Evolutionary conservation across 2,888 invertebrate genomes (phyloP), one percentile per base, ranked within the genome.

Genomic region (Bellardia bayeri): DNA sequence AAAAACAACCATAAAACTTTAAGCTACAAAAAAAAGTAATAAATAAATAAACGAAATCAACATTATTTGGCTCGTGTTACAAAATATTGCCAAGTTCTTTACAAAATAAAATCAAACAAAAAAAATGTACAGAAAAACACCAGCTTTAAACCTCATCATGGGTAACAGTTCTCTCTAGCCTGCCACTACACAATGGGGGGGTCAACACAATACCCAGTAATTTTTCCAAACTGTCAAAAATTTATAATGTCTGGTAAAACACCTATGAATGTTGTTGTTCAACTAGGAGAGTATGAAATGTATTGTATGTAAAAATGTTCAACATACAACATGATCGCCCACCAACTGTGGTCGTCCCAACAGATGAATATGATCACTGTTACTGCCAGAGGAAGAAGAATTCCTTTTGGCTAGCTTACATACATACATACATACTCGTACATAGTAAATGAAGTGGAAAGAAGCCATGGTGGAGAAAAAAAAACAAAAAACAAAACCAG

Each of bases 191-290:
- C 92, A 92, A 92, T 91, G 91, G 92, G 90, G 86, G 92, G 91
- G 92, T 86, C 91, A 91, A 91, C 91, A 92, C 92, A 92, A 92
- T 92, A 91, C 90, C 89, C 91, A 90, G 91, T 90, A 90, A 92
- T 92, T 92, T 92, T 92, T 92, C 90, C 90, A 90, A 92, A 92
- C 92, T 92, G 92, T 92, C 92, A 92, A 92, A 92, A 91, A 90
- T 91, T 89, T 90, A 91, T 91, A 90, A 87, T 87, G 82, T 90
- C 88, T 90, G 89, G 8, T 64, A 80, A 82, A 85, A 87, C 89
- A 80, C 82, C 83, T 84, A 84, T 87, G 87, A 80, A 72, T 86
- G 69, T 72, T 80, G 69, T 72, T 80, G 79, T 63, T 83, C 45
- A 13, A 45, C 3, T 13, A 45, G 13, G 13, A 45, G 13, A 45